phyloP scores from a whole-genome alignment of 2,113 vertebrate species.

The Otolemur garnettii region DNA sequence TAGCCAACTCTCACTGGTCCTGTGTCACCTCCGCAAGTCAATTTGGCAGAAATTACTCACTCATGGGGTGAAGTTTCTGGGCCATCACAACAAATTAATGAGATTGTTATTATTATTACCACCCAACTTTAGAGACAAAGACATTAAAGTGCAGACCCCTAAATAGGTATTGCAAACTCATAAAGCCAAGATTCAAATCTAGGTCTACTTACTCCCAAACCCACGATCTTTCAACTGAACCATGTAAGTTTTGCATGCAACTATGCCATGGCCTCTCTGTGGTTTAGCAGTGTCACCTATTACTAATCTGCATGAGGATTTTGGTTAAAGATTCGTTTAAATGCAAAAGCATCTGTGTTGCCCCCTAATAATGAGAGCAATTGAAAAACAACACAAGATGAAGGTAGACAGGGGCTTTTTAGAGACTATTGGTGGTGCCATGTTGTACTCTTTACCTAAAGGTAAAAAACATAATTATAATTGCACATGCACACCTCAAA shows the following conservation, averaged over 20 bases:
- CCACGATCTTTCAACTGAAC: background rate
- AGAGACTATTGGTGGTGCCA: background rate
- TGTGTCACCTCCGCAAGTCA: background rate
- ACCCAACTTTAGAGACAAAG: conserved; percentile 9
- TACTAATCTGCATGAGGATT: conserved; percentile 4
- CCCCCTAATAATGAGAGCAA: background rate
- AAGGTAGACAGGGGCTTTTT: background rate
- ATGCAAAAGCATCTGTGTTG: conserved; percentile 27
- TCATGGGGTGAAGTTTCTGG: background rate
- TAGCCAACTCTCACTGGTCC: background rate
- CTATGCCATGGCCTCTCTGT: background rate
- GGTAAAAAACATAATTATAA: conserved; percentile 4
- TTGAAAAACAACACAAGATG: background rate
- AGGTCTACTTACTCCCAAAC: background rate
- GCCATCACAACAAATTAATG: background rate
- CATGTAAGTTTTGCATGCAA: background rate
- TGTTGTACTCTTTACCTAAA: background rate
- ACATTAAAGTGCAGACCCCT: conserved; percentile 31
- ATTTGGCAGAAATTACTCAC: background rate
- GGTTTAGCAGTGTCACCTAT: background rate
- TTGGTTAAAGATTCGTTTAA: conserved; percentile 15
- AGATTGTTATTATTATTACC: background rate
- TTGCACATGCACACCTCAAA: background rate
- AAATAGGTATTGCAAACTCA: conserved; percentile 6
- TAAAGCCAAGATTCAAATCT: background rate